Base-by-base conservation (phyloP, 2,888 invertebrate species). In the Pollenia griseotomentosa region DNA sequence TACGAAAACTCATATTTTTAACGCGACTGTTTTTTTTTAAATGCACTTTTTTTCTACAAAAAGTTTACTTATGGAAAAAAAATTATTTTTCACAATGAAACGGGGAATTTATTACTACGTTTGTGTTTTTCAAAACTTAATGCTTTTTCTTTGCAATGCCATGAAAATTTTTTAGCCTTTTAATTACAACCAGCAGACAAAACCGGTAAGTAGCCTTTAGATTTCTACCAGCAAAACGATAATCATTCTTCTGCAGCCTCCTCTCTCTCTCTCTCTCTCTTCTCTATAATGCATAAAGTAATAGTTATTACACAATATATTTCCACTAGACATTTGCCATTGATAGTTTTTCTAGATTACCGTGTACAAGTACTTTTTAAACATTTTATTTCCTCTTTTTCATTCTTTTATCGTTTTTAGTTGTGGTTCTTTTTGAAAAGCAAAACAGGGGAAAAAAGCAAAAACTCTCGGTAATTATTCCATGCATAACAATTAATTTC, bases 401-500 rank as follows among this genome's bases (percentile, higher is more conserved):
- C 14, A 42, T 42, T 42, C 6, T 55, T 44, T 42, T 51, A 14
- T 16, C n/a, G n/a, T 16, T 68, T n/a, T 14, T 53, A 44, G 16
- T 53, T 70, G 16, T 51, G 16, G 59, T 4, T 40, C 2, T 2
- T 42, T 44, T 66, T 65, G 12, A 11, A 48, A 68, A 40, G 53
- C 19, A 19, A 33, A n/a, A 19, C 14, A 19, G 44, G 7, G n/a
- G 23, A 46, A 33, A 14, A 44, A 9, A 23, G 23, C 46, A 70
- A 42, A 70, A 55, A 23, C 75, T 74, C 83, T 84, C 23, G 66
- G 81, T 73, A 84, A 87, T 87, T 87, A 87, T 87, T 87, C 83
- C 87, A 87, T 87, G 87, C 83, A 87, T 87, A 87, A 84, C 83
- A 87, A 87, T 87, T 87, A 87, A 81, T 87, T 87, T 84, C 78